Evolutionary conservation across 2,888 invertebrate genomes (phyloP).

Genomic region (Cordilura impudica): DNA sequence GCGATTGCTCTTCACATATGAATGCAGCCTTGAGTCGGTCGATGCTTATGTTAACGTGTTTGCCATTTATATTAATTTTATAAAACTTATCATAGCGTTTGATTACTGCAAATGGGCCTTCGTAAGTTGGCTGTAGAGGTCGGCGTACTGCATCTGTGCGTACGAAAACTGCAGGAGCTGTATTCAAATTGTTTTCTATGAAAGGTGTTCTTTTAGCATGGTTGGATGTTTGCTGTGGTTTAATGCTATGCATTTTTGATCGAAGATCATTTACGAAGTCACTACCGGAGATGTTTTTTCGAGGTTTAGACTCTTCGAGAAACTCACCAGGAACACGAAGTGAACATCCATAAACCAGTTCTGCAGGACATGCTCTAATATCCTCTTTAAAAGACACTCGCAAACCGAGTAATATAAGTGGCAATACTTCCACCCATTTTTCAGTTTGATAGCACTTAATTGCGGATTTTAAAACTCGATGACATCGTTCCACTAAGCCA

Average conservation of each 20-base stretch:
- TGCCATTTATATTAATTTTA: constrained; percentile 32
- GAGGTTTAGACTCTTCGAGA: too few relatives aligned
- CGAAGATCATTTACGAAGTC: too few relatives aligned
- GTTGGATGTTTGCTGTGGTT: too few relatives aligned
- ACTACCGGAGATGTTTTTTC: too few relatives aligned
- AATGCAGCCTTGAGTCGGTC: constrained; percentile 39
- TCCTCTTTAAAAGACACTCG: too few relatives aligned
- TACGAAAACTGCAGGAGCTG: too few relatives aligned
- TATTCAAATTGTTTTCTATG: too few relatives aligned
- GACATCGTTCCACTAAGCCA: constrained; percentile 47
- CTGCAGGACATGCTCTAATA: too few relatives aligned
- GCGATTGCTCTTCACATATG: background rate
- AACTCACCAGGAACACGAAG: too few relatives aligned
- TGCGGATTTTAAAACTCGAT: constrained; percentile 36
- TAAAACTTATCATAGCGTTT: constrained; percentile 33
- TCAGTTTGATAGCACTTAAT: constrained; percentile 44
- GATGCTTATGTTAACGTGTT: constrained; percentile 37
- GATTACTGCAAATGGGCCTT: constrained; percentile 33
- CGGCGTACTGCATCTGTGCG: constrained; percentile 48
- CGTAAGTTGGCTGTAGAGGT: constrained; percentile 41
- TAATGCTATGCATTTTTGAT: too few relatives aligned
- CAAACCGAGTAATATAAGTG: constrained; percentile 41
- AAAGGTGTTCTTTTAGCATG: too few relatives aligned
- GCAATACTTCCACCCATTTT: constrained; percentile 46
- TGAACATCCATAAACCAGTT: too few relatives aligned